These are phyloP conservation scores for Neogale vison DNA, from an alignment of 2,113 vertebrate species.

Conservation along the genomic window DNA sequence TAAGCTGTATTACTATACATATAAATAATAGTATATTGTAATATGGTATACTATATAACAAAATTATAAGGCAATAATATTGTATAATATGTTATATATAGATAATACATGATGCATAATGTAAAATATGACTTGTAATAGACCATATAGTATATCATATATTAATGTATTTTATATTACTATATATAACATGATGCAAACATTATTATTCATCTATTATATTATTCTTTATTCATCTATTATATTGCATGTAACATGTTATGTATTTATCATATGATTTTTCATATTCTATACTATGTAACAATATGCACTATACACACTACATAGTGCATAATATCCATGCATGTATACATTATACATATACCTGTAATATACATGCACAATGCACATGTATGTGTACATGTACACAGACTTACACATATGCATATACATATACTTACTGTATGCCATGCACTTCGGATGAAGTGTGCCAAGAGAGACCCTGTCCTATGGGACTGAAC, in stretches of 20 bases:
- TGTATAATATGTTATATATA: neutral
- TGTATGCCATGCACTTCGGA: neutral
- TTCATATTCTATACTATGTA: neutral
- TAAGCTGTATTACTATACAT: neutral
- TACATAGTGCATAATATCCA: neutral
- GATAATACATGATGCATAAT: neutral
- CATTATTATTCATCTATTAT: neutral
- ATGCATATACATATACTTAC: neutral
- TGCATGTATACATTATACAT: too few relatives aligned
- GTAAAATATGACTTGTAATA: neutral
- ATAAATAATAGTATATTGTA: neutral
- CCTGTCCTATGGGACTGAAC: neutral
- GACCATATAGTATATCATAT: neutral
- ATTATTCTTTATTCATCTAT: neutral
- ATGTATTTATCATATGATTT: neutral
- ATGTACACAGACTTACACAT: neutral
- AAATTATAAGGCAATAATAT: neutral
- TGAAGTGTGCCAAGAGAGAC: neutral
- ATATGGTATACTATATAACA: neutral
- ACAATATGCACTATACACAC: neutral
- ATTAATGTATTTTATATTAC: neutral
- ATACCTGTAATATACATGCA: neutral
- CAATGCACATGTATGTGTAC: neutral
- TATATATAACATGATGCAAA: neutral
- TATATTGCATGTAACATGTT: neutral